Base-by-base conservation (phyloP, 1,140 invertebrate genomes). In the Cheumatopsyche charites region DNA sequence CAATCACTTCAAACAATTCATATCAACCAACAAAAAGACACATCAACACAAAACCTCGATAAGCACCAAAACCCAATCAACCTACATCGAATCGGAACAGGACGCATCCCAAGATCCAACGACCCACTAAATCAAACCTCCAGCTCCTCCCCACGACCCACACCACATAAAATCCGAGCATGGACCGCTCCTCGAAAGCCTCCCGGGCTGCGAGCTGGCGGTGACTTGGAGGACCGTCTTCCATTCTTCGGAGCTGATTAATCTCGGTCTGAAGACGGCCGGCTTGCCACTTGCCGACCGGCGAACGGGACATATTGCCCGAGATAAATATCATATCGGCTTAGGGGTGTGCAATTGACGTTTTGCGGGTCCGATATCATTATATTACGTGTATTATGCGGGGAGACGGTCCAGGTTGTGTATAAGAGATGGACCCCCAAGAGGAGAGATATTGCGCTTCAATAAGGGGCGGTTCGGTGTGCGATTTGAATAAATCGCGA, bases 321-420 rank as follows among this genome's bases (percentile, higher is more conserved):
- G 62, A 75, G 73, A 75, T 75, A 75, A 75, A 75, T 75, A 75
- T 75, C 47, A 72, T 70, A 72, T 72, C 70, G 73, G 67, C 23
- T 66, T 41, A 70, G 42, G 43, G 55, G 55, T 25, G 55, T 75
- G 73, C 67, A 52, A 72, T 72, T 75, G 73, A 75, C 73, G 69
- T 36, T 62, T 66, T 71, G 49, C 63, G 66, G 67, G 58, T 26
- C 11, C 47, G 70, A 72, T 66, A 63, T 72, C 12, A 47, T 47
- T 12, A 47, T 12, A 15, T 42, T 5, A 12, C 5, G 13, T n/a
- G 15, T n/a, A 47, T 6, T 6, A 3, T 13, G 23, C 49, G 13
- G 49, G 15, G 23, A 52, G 23, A 13, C 36, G 36, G 17, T 36
- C 9, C 3, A 9, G 9, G 29, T 36, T 9, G 29, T 36, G 29